Evolutionary conservation across 2,797 vertebrate species (phyloP).

Genomic region (Rachycentron canadum): DNA sequence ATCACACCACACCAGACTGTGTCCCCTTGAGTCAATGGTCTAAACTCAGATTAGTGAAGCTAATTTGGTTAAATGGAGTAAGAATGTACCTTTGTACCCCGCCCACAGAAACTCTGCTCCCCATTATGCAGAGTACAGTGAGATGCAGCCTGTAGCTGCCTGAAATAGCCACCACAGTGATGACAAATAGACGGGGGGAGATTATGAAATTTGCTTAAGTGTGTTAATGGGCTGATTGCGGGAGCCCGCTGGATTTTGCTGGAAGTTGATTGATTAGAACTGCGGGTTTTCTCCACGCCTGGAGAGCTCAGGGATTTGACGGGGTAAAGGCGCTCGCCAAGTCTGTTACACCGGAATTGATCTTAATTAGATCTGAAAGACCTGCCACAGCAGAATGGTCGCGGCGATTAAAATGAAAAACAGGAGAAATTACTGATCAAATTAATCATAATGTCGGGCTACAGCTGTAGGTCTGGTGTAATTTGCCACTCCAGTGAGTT

Average conservation of each 20-base stretch:
- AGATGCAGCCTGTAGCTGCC: conserved; percentile 51
- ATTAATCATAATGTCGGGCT: conserved; percentile 99
- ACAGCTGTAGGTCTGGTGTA: conserved; percentile 99
- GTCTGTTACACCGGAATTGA: conserved; percentile 99
- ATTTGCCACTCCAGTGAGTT: conserved; percentile 99
- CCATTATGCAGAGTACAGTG: conserved; percentile 41
- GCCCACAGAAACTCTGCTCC: conserved; percentile 32
- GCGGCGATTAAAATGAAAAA: conserved; percentile 99
- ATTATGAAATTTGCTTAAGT: conserved; percentile 99
- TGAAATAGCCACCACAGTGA: conserved; percentile 83
- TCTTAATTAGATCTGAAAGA: conserved; percentile 99
- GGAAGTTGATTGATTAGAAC: conserved; percentile 97
- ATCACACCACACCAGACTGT: conserved; percentile 58
- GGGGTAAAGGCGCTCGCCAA: conserved; percentile 89
- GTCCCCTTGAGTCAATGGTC: conserved; percentile 67
- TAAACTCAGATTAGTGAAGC: conserved; percentile 61
- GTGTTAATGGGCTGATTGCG: conserved; percentile 96
- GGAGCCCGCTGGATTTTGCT: conserved; percentile 87
- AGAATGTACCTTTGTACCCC: conserved; percentile 56
- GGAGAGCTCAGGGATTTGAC: conserved; percentile 94
- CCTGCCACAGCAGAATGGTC: conserved; percentile 99
- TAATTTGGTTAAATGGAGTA: conserved; percentile 72
- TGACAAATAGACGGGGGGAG: conserved; percentile 90
- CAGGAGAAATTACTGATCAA: conserved; percentile 99
- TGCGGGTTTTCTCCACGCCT: conserved; percentile 95